Evolutionary conservation across 2,888 invertebrate genomes (phyloP).

Genomic region (Masnerella sp.): DNA sequence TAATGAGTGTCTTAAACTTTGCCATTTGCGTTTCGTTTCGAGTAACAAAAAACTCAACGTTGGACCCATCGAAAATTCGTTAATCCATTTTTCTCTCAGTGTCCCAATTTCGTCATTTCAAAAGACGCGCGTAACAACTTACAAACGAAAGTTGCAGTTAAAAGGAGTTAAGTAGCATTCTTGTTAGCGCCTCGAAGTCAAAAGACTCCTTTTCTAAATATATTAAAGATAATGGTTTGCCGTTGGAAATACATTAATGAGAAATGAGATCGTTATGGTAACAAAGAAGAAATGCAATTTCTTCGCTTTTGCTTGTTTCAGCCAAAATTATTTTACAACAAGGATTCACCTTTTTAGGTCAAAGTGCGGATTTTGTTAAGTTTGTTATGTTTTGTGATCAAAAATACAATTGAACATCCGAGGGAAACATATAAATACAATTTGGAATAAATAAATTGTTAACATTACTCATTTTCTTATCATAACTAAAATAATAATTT

Average conservation of each 20-base stretch:
- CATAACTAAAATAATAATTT: no score
- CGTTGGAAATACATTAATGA: constrained; percentile 46
- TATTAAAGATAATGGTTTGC: constrained; percentile 45
- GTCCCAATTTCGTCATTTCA: constrained; percentile 45
- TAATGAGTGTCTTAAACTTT: constrained; percentile 12
- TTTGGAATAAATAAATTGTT: background rate
- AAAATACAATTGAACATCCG: constrained; percentile 40
- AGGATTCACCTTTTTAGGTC: constrained; percentile 6
- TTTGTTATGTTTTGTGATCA: constrained; percentile 31
- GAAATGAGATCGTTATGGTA: constrained; percentile 53
- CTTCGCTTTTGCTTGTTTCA: constrained; percentile 33
- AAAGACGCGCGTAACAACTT: constrained; percentile 49
- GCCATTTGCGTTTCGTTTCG: constrained; percentile 2
- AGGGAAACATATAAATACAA: constrained; percentile 2
- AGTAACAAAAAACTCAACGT: constrained; percentile 5
- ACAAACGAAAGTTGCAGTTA: constrained; percentile 50
- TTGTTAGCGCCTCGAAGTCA: constrained; percentile 44
- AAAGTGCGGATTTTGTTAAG: constrained; percentile 39
- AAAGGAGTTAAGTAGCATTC: constrained; percentile 52
- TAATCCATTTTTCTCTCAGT: constrained; percentile 46
- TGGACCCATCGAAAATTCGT: no score
- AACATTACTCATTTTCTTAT: no score
- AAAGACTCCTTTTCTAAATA: constrained; percentile 46
- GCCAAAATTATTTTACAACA: constrained; percentile 41
- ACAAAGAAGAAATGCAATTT: constrained; percentile 30